These are phyloP conservation scores for Meloidogyne exigua DNA, from an alignment of 1,140 invertebrate genomes.

Conservation along the genomic window DNA sequence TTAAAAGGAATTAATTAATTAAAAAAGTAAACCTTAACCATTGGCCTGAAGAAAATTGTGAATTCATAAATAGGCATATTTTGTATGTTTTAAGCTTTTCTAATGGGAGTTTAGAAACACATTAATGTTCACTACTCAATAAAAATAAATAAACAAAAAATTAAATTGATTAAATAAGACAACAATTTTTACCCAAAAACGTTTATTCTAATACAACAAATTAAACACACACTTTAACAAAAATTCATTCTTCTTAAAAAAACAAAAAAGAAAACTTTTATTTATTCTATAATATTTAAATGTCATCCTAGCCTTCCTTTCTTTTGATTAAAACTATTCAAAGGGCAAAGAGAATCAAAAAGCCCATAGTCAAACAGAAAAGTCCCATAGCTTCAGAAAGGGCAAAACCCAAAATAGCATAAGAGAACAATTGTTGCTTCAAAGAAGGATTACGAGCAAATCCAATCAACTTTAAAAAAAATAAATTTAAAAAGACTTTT, in stretches of 20 bases:
- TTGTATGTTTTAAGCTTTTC: background rate
- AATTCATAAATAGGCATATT: slow-evolving; percentile 60
- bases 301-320: background rate
- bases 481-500: background rate
- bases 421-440: slow-evolving; percentile 88
- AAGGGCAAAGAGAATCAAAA: slow-evolving; percentile 97
- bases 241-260: background rate
- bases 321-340: slow-evolving; percentile 65
- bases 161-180: background rate
- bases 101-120: too few relatives aligned
- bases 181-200: background rate
- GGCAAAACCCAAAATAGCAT: slow-evolving; percentile 74
- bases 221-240: too few relatives aligned
- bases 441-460: slow-evolving; percentile 88
- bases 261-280: background rate
- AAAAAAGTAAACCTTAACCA: slow-evolving; percentile 50
- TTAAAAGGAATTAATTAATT: background rate
- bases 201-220: background rate
- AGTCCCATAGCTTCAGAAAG: slow-evolving; percentile 99
- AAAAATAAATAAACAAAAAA: too few relatives aligned
- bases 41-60: slow-evolving; percentile 53
- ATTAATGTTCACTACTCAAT: background rate
- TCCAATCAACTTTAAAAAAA: slow-evolving; percentile 16
- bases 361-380: slow-evolving; percentile 99
- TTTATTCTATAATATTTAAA: too few relatives aligned